Base-by-base conservation (phyloP, 2,888 invertebrate species). In the Dynastes maya region DNA sequence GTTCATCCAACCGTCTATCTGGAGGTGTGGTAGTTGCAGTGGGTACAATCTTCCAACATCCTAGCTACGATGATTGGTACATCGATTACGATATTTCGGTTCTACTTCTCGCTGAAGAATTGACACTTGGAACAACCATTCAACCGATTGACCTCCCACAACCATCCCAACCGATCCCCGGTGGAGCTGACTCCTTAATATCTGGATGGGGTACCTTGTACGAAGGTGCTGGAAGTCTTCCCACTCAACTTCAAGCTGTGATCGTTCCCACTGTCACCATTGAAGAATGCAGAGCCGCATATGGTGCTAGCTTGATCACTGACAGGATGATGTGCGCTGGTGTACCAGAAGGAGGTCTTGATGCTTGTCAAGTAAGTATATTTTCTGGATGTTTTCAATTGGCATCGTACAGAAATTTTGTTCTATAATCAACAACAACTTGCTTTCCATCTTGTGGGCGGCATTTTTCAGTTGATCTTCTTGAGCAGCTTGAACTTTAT, bases 31-130 rank as follows among this genome's bases (percentile, higher is more conserved):
- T 76, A 22, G 71, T 81, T 22, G 22, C 51, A n/a, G 79, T 85
- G 5, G 37, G 32, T 4, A 61, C 37, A 3, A 74, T 85, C 22
- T 71, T 85, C 45, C 72, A 76, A 49, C 87, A 86, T 67, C 82
- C 85, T 0, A 8, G 78, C 0, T 88, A 84, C 82, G 71, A 84
- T 65, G 37, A n/a, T 0, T 32, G 55, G 2, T 80, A 80, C 11
- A 81, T 83, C 45, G 86, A 87, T 79, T 88, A 85, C 76, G 88
- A 88, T 53, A 83, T 86, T 13, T 85, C 86, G 40, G 80, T 89
- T 13, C 78, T 89, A 16, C 79, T 85, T 83, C 86, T 89, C 71
- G 27, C 78, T 45, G 45, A 4, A 9, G 37, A 22, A n/a, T 32
- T 83, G 16, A 4, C 49, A 5, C 67, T 80, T 9, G 61, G 74